phyloP scores from a whole-genome alignment of 2,888 invertebrate species.

The Catocala fraxini region DNA sequence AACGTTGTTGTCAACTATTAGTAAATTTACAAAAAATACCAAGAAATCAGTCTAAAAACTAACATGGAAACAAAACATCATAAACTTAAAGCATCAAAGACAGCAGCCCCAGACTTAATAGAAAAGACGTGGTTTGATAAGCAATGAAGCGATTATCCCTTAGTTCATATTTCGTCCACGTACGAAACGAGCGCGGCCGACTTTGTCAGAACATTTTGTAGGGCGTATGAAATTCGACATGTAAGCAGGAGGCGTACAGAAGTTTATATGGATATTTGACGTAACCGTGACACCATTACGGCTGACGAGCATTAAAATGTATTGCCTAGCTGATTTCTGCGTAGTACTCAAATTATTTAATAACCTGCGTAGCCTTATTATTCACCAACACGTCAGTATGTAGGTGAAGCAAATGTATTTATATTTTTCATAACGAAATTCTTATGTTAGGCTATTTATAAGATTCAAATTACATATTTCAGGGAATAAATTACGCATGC shows the following conservation, averaged over 20 bases:
- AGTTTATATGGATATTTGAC: slow-evolving; percentile 24
- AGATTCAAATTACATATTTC: too few species aligned
- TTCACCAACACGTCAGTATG: too few species aligned
- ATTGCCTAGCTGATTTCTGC: too few species aligned
- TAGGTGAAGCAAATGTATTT: too few species aligned
- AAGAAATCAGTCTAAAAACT: background rate
- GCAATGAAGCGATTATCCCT: slow-evolving; percentile 29
- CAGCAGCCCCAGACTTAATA: slow-evolving; percentile 19
- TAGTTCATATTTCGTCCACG: slow-evolving; percentile 37
- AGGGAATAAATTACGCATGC: too few species aligned
- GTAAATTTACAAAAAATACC: background rate
- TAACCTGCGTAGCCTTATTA: too few species aligned
- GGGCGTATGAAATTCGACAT: background rate
- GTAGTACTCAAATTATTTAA: too few species aligned
- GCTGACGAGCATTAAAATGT: too few species aligned
- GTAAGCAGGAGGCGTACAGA: slow-evolving; percentile 13
- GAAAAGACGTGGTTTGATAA: slow-evolving; percentile 35
- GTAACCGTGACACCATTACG: slow-evolving; percentile 6
- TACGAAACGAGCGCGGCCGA: slow-evolving; percentile 14
- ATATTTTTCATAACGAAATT: too few species aligned
- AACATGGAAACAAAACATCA: background rate
- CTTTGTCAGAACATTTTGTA: slow-evolving; percentile 6
- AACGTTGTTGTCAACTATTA: too few species aligned
- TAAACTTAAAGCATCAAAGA: background rate
- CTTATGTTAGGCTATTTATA: too few species aligned